Evolutionary conservation across 1,140 invertebrate species (phyloP).

Genomic region (Zaprionus kolodkinae): DNA sequence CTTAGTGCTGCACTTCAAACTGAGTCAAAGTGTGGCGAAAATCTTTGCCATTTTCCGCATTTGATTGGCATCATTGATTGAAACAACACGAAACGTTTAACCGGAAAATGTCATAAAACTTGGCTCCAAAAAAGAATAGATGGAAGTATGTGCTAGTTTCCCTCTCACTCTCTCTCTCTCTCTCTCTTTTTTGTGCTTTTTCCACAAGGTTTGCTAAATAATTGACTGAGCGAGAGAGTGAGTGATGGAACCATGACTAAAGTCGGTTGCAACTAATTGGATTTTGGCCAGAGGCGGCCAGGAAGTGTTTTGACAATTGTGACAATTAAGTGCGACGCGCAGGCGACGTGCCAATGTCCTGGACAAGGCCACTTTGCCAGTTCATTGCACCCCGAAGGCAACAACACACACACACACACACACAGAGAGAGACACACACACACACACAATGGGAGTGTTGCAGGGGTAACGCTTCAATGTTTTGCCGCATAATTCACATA

Average conservation of each 20-base stretch:
- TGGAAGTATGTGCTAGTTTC: slow-evolving; percentile 64
- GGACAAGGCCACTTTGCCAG: slow-evolving; percentile 75
- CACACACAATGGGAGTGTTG: not conserved
- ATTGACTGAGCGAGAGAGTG: slow-evolving; percentile 54
- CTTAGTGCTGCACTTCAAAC: slow-evolving; percentile 31
- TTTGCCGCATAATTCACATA: slow-evolving; percentile 82
- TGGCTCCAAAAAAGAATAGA: slow-evolving; percentile 49
- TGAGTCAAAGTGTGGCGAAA: slow-evolving; percentile 58
- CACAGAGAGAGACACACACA: slow-evolving; percentile 1
- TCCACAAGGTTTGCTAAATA: slow-evolving; percentile 52
- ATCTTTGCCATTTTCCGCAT: slow-evolving; percentile 56
- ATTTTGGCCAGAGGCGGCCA: slow-evolving; percentile 60
- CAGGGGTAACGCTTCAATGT: slow-evolving; percentile 34
- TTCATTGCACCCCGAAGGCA: slow-evolving; percentile 76
- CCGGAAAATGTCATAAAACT: slow-evolving; percentile 67
- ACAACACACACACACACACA: slow-evolving; percentile 19
- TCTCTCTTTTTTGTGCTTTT: slow-evolving; percentile 16
- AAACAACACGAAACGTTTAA: slow-evolving; percentile 80
- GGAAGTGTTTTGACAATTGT: slow-evolving; percentile 78
- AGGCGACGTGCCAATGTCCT: slow-evolving; percentile 71
- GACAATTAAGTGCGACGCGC: slow-evolving; percentile 65
- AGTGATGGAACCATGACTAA: slow-evolving; percentile 74
- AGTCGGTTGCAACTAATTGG: slow-evolving; percentile 70
- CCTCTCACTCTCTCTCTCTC: slow-evolving; percentile 1
- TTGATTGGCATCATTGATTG: slow-evolving; percentile 82